Evolutionary conservation across 1,140 invertebrate species (phyloP).

Genomic region (Thaumatotibia leucotreta): DNA sequence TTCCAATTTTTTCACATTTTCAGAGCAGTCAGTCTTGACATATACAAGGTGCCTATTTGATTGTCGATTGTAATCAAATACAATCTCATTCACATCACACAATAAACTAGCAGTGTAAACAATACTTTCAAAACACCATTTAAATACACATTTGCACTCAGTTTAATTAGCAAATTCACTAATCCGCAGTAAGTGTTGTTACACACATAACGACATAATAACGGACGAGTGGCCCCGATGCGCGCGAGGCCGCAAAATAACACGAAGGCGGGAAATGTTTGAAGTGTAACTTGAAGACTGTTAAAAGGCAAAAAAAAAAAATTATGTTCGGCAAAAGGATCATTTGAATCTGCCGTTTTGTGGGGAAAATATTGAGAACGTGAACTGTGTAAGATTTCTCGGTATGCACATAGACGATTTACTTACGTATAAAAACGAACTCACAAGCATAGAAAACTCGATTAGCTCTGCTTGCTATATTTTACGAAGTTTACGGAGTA

Average conservation of each 20-base stretch:
- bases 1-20: no score
- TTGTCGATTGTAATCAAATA: no score
- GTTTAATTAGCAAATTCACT: background rate
- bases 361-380: no score
- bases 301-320: background rate
- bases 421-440: no score
- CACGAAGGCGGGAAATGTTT: background rate
- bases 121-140: background rate
- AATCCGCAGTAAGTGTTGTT: background rate
- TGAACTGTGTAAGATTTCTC: no score
- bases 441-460: no score
- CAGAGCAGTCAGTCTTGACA: no score
- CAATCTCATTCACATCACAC: background rate
- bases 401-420: no score
- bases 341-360: background rate
- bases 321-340: background rate
- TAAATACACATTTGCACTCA: constrained; percentile 1
- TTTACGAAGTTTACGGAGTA: no score
- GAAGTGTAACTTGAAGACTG: background rate
- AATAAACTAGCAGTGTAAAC: background rate
- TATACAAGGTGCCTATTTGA: no score
- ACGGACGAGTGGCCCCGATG: background rate
- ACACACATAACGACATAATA: constrained; percentile 2
- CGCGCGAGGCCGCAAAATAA: background rate
- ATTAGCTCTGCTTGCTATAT: no score